These are phyloP conservation scores for Urocolius indicus DNA, from an alignment of 2,113 vertebrate species.

Conservation along the genomic window DNA sequence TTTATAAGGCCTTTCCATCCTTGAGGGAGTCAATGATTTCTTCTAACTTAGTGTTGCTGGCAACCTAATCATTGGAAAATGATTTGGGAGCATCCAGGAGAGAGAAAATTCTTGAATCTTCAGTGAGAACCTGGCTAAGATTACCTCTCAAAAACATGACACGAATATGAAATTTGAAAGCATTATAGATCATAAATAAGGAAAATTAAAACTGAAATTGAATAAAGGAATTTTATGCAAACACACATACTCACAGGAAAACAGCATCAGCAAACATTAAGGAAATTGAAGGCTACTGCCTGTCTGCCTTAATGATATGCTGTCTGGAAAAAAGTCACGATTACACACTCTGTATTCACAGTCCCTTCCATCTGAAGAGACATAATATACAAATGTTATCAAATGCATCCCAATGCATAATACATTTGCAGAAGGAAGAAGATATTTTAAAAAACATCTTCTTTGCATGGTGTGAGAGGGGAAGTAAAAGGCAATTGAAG, in stretches of 20 bases:
- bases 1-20: neutral
- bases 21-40: neutral
- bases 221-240: constrained; percentile 28
- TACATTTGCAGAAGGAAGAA: neutral
- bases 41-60: neutral
- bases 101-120: neutral
- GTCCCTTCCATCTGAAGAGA: neutral
- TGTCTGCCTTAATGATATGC: neutral
- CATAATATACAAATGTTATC: neutral
- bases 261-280: constrained; percentile 32
- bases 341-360: neutral
- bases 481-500: fast-evolving
- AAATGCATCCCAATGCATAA: neutral
- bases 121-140: neutral
- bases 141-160: neutral
- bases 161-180: neutral
- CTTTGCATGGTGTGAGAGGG: neutral
- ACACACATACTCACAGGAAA: neutral
- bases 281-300: neutral
- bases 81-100: neutral
- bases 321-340: neutral
- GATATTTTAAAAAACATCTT: neutral
- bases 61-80: neutral
- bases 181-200: neutral
- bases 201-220: constrained; percentile 16